These are phyloP conservation scores for Chaetogeoica ovagalla DNA, from an alignment of 2,888 invertebrate genomes.

Conservation along the genomic window DNA sequence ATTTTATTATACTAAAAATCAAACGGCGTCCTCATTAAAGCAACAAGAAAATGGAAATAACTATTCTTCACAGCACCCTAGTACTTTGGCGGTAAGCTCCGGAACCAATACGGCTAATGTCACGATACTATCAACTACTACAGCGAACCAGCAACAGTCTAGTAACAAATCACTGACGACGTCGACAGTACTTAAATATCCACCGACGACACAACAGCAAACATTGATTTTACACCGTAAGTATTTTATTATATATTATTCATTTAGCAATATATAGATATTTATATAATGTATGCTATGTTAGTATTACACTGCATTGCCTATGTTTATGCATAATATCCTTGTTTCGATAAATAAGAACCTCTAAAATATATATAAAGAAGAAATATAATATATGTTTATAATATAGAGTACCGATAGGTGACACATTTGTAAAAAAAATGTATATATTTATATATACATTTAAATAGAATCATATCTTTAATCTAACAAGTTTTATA, in stretches of 20 bases:
- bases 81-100: background rate
- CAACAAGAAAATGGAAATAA: slow-evolving; percentile 21
- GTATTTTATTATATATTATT: background rate
- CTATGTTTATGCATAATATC: too few relatives aligned
- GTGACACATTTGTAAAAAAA: too few relatives aligned
- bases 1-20: background rate
- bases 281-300: background rate
- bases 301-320: too few relatives aligned
- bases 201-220: background rate
- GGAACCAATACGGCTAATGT: background rate
- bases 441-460: too few relatives aligned
- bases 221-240: slow-evolving; percentile 22
- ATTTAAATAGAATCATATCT: too few relatives aligned
- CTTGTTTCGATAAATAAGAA: too few relatives aligned
- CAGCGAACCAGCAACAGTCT: slow-evolving; percentile 1
- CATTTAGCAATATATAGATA: background rate
- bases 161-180: background rate
- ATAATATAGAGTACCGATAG: too few relatives aligned
- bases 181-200: background rate
- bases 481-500: too few relatives aligned
- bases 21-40: background rate
- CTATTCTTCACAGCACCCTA: slow-evolving; percentile 27
- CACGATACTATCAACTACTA: background rate
- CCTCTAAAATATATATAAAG: too few relatives aligned
- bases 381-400: too few relatives aligned